Base-by-base conservation (phyloP, 2,797 vertebrate genomes). In the Pogonophryne albipinna region DNA sequence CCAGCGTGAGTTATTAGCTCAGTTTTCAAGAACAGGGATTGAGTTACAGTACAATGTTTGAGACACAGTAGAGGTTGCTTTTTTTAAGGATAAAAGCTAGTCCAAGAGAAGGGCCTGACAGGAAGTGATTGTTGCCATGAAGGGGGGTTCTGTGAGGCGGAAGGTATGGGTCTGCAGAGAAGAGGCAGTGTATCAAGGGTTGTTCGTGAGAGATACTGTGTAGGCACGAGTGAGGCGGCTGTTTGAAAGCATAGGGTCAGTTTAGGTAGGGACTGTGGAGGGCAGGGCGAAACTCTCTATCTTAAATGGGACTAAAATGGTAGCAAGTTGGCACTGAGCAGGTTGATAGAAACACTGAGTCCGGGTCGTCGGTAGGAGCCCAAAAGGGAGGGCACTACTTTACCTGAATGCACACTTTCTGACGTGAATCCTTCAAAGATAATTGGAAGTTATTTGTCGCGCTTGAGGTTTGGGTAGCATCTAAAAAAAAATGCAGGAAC, bases 251-350 rank as follows among this genome's bases (percentile, higher is more conserved):
- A 56, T 66, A 78, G 77, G 80, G 86, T 91, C 91, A 89, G 90
- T 89, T 91, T 85, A 86, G 86, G 89, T 80, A 82, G 90, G 76
- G 89, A 80, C 70, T 19, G 85, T 23, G 77, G 81, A 85, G 77
- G 77, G 55, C 71, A 64, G 82, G 80, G 76, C 34, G 85, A 78
- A 88, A 83, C 86, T 86, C 88, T 93, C 91, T 88, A 89, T 90
- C 90, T 89, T 91, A 87, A 93, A 93, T 74, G 91, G 86, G 87
- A 93, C 87, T 86, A 80, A 86, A 91, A 94, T 87, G 91, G 90
- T 90, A 90, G 93, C 90, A 94, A 94, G 95, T 94, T 95, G 95
- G 94, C 89, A 94, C 91, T 93, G 94, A 95, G 95, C 93, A 96
- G 88, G 95, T 96, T 92, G 93, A 90, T 88, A 90, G 94, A 89